Conservation (phyloP, 2,797 vertebrate species). For the Betta splendens region DNA sequence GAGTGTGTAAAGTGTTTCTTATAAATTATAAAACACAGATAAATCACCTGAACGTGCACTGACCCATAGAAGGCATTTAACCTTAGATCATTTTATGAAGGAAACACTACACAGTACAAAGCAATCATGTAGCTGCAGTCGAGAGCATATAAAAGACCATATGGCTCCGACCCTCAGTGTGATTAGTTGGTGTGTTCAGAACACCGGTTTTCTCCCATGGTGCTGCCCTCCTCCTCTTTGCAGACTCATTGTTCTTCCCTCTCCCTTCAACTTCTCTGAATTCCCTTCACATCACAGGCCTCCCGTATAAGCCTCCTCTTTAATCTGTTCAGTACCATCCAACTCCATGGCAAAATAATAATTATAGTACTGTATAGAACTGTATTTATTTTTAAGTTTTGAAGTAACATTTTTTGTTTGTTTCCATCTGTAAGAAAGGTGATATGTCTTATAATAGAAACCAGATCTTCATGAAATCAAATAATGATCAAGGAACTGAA, state of each 20-base stretch:
- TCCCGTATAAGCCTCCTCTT: slow-evolving; percentile 18
- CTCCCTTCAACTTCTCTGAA: slow-evolving; percentile 37
- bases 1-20: too few species aligned
- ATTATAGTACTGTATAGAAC: not conserved
- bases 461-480: too few species aligned
- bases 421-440: not conserved
- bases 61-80: not conserved
- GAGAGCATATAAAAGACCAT: slow-evolving; percentile 1
- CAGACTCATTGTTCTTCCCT: slow-evolving; percentile 42
- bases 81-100: not conserved
- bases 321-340: slow-evolving; percentile 5
- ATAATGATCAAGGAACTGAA: too few species aligned
- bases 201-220: slow-evolving; percentile 26
- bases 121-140: not conserved
- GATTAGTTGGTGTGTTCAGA: slow-evolving; percentile 17
- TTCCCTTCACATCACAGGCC: slow-evolving; percentile 16
- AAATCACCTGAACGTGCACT: not conserved
- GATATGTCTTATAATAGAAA: too few species aligned
- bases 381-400: not conserved
- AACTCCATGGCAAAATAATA: not conserved
- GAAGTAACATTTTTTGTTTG: not conserved
- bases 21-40: not conserved
- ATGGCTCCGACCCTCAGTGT: not conserved
- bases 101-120: not conserved
- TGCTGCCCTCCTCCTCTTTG: slow-evolving; percentile 30